A percentile compares a stretch with the other conserved stretches of the same genome.
Evolutionary conservation across 2,888 invertebrate genomes (phyloP).

Genomic region (Epinotia demarniana): DNA sequence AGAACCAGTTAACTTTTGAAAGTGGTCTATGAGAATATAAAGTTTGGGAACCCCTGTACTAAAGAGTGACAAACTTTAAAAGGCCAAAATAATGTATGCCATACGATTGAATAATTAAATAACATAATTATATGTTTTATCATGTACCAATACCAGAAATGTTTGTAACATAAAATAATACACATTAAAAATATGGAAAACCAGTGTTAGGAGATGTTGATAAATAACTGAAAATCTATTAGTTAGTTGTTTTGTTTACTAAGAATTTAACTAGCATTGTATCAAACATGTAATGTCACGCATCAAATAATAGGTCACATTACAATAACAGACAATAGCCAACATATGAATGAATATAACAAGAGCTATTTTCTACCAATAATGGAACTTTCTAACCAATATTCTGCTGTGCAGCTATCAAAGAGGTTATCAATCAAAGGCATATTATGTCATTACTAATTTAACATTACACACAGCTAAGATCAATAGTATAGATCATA

Average conservation of each 20-base stretch:
- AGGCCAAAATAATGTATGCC: too few species aligned
- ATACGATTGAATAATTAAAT: too few species aligned
- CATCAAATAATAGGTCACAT: not conserved
- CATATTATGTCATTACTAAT: conserved; percentile 19
- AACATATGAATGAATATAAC: not conserved
- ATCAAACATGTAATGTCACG: not conserved
- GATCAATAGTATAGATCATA: not conserved
- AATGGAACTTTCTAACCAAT: conserved; percentile 26
- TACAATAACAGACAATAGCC: not conserved
- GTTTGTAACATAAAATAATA: too few species aligned
- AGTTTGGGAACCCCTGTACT: too few species aligned
- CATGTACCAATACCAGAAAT: too few species aligned
- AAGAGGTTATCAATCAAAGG: conserved; percentile 21
- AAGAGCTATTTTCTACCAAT: not conserved
- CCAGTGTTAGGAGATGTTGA: not conserved
- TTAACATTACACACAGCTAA: too few species aligned
- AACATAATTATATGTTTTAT: too few species aligned
- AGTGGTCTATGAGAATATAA: too few species aligned
- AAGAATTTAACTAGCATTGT: not conserved
- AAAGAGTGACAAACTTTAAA: too few species aligned
- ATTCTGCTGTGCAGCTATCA: conserved; percentile 11
- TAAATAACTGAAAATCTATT: not conserved
- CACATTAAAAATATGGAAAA: too few species aligned
- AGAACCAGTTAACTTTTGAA: too few species aligned
- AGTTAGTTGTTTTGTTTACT: not conserved